A percentile compares a stretch with the other conserved stretches of the same genome.
Evolutionary conservation across 2,888 invertebrate species (phyloP).

Genomic region (Malthinus seriepunctatus): DNA sequence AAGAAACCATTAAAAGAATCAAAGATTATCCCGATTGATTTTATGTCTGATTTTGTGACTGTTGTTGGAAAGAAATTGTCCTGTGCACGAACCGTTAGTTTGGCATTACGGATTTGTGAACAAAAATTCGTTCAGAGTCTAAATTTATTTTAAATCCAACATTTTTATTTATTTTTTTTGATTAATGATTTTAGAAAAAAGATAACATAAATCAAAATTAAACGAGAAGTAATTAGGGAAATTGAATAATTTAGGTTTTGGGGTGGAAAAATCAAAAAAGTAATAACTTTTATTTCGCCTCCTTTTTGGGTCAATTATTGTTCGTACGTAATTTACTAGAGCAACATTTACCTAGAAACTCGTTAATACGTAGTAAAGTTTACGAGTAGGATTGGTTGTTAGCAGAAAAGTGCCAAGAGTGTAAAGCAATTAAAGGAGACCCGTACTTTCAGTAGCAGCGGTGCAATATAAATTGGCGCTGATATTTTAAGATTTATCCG

Average conservation of each 20-base stretch:
- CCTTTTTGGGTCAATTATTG: background rate
- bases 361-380: conserved; percentile 22
- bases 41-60: conserved; percentile 46
- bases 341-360: conserved; percentile 6
- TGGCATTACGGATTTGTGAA: conserved; percentile 18
- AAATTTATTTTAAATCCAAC: background rate
- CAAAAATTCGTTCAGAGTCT: background rate
- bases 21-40: conserved; percentile 51
- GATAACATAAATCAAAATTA: no score
- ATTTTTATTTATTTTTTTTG: background rate
- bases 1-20: conserved; percentile 50
- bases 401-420: conserved; percentile 23
- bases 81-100: conserved; percentile 26
- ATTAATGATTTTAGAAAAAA: no score
- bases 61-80: conserved; percentile 26
- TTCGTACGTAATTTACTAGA: background rate
- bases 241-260: background rate
- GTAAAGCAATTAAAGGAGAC: conserved; percentile 38
- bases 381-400: conserved; percentile 8
- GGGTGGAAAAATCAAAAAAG: background rate
- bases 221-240: no score
- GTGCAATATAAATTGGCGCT: conserved; percentile 38
- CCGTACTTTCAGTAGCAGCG: conserved; percentile 36
- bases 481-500: conserved; percentile 31
- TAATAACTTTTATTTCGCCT: background rate